Evolutionary conservation across 2,797 vertebrate species (phyloP).

Genomic region (Phataginus tricuspis): DNA sequence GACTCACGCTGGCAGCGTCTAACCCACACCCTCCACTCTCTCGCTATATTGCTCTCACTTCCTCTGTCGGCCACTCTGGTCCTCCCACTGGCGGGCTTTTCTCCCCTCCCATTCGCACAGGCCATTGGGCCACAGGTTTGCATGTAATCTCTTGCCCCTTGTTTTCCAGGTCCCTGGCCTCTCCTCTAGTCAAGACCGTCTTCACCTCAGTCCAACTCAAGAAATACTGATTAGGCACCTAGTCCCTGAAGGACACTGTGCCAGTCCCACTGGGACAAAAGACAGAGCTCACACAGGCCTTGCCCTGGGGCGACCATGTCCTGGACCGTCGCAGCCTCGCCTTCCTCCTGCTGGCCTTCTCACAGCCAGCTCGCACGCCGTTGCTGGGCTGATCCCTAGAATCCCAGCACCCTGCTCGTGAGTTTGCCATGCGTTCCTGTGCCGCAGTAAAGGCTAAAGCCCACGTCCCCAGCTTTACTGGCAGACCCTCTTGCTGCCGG

Average conservation of each 20-base stretch:
- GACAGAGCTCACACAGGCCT: background rate
- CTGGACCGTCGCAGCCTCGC: background rate
- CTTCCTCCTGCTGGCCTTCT: background rate
- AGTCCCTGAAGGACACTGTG: background rate
- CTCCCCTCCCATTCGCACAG: background rate
- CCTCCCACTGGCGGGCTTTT: background rate
- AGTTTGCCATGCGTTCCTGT: background rate
- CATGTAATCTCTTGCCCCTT: background rate
- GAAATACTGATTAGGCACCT: background rate
- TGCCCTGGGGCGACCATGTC: background rate
- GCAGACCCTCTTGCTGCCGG: background rate
- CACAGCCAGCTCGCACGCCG: background rate
- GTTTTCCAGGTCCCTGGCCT: background rate
- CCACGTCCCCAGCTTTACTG: background rate
- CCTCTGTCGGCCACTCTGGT: background rate
- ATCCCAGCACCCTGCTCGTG: background rate
- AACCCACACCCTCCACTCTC: background rate
- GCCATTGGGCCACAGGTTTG: background rate
- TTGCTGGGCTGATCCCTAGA: background rate
- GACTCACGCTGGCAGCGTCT: background rate
- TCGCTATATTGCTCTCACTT: background rate
- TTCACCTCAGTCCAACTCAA: background rate
- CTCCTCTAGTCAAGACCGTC: background rate
- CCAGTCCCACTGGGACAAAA: background rate
- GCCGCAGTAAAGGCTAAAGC: background rate